These are phyloP conservation scores for Lingula anatina DNA, from an alignment of 2,888 invertebrate genomes.

Conservation along the genomic window DNA sequence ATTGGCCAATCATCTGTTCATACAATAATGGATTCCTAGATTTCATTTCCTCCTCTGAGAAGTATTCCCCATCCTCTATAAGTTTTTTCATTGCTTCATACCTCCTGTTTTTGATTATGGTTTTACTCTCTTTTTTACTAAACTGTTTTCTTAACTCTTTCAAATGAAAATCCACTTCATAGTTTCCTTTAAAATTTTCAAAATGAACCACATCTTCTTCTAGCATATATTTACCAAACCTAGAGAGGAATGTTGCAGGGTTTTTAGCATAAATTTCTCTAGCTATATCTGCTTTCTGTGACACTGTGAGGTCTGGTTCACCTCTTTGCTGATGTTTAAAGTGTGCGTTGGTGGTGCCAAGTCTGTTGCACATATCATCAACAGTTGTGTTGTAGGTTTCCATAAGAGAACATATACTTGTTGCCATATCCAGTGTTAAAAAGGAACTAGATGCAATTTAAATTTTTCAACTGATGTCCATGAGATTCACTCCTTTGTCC, in stretches of 20 bases:
- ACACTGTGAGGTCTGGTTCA: conserved; percentile 67
- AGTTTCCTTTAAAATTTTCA: conserved; percentile 53
- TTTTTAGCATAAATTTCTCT: conserved; percentile 62
- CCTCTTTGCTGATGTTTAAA: conserved; percentile 80
- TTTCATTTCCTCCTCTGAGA: conserved; percentile 91
- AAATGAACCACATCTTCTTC: conserved; percentile 69
- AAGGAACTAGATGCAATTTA: too few species aligned
- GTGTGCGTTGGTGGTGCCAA: conserved; percentile 62
- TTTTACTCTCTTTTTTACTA: conserved; percentile 17
- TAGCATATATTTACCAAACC: conserved; percentile 70
- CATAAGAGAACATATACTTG: too few species aligned
- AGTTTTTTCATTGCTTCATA: conserved; percentile 75
- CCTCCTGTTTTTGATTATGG: conserved; percentile 66
- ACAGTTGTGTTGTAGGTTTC: too few species aligned
- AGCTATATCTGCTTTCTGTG: conserved; percentile 69
- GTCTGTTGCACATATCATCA: conserved; percentile 60
- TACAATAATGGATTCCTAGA: conserved; percentile 82
- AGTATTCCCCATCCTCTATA: conserved; percentile 68
- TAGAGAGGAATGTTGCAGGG: conserved; percentile 67
- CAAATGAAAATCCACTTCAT: conserved; percentile 64
- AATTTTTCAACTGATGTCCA: too few species aligned
- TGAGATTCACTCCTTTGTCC: too few species aligned
- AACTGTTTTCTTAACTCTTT: conserved; percentile 52
- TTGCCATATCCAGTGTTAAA: too few species aligned
- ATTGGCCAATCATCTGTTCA: conserved; percentile 83